phyloP scores from a whole-genome alignment of 1,140 invertebrate species.

The Doryteuthis pealeii region DNA sequence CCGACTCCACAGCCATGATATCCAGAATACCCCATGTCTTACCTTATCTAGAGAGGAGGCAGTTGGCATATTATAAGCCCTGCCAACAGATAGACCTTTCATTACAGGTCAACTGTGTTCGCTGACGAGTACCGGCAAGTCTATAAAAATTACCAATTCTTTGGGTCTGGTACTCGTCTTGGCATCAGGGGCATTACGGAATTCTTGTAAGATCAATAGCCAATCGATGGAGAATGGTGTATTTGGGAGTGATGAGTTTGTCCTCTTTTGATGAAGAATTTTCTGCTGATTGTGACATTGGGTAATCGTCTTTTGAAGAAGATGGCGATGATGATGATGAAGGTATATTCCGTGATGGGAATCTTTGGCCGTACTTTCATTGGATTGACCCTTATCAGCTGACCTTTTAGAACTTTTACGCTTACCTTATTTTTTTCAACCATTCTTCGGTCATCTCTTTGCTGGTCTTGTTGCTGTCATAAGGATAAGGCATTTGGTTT shows the following conservation, averaged over 20 bases:
- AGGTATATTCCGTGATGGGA: slow-evolving; percentile 9
- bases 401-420: background rate
- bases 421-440: slow-evolving; percentile 34
- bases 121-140: slow-evolving; percentile 80
- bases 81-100: no score
- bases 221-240: slow-evolving; percentile 77
- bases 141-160: slow-evolving; percentile 76
- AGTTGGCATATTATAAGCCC: no score
- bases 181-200: slow-evolving; percentile 66
- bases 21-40: no score
- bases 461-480: slow-evolving; percentile 45
- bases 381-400: no score
- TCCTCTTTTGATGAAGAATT: background rate
- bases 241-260: slow-evolving; percentile 72
- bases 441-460: slow-evolving; percentile 45
- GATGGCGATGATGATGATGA: background rate
- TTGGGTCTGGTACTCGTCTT: slow-evolving; percentile 76
- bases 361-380: slow-evolving; percentile 27
- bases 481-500: slow-evolving; percentile 55
- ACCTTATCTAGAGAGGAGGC: no score
- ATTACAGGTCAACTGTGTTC: slow-evolving; percentile 72
- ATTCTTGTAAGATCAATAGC: slow-evolving; percentile 84
- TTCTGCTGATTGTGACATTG: background rate
- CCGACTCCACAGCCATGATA: no score
- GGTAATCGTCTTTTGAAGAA: no score